Base-by-base conservation (phyloP, 1,140 invertebrate genomes). In the Cotesia typhae region DNA sequence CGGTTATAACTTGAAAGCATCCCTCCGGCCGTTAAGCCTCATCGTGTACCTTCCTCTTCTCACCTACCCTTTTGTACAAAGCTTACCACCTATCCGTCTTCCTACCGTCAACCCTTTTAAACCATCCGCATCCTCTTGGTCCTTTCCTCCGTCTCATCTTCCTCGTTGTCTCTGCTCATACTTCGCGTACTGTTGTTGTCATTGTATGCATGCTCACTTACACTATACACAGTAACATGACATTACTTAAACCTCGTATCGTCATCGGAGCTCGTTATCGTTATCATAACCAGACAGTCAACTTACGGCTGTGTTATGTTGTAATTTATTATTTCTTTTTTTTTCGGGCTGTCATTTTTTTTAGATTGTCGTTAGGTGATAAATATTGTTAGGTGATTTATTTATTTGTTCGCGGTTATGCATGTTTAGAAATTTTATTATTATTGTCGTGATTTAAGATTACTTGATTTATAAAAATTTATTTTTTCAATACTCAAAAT, bases 271-370 rank as follows among this genome's bases (percentile, higher is more conserved):
- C 67, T 73, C 72, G 72, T 73, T 73, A 73, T 77, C 75, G 75
- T 77, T 80, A 79, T 79, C 77, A 41, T 61, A 67, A 67, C 47
- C 53, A 67, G 73, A 75, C 75, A 78, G 74, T 51, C 65, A 77
- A 51, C 66, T 53, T 36, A 57, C 41, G 61, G 28, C 51, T 38
- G 64, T 66, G 52, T 65, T 65, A 59, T 63, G 65, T 68, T 60
- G 64, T 63, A 28, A 28, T 67, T 76, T 64, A 74, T 77, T 71
- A 79, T 77, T 77, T 67, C 55, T 74, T 67, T 7, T 17, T 67
- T 64, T 65, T 66, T 70, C 66, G 63, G 74, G 70, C 76, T 72
- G 71, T 59, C 65, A 72, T 75, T 72, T 61, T 61, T 37, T 67
- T 72, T 38, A 55, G 7, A 51, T 28, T 37, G 14, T 47, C 47